A percentile compares a stretch with the other conserved stretches of the same genome.
Evolutionary conservation across 2,797 vertebrate genomes (phyloP).

Genomic region (Dermochelys coriacea): DNA sequence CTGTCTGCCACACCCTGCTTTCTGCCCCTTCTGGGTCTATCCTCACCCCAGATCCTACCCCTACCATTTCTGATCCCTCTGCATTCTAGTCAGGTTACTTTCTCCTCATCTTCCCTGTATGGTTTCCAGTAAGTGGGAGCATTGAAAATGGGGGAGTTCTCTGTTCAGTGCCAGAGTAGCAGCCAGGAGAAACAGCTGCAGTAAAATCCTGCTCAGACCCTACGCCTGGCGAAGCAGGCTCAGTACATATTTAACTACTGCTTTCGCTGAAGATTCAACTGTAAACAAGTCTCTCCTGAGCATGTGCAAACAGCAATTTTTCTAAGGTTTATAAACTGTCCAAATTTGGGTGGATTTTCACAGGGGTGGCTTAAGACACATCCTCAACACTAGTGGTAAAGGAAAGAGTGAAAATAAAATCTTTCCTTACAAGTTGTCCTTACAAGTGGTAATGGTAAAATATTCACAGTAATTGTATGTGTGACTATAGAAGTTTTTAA

Average conservation of each 20-base stretch:
- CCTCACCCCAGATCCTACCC: background rate
- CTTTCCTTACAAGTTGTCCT: too few species aligned
- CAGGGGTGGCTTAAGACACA: background rate
- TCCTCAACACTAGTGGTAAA: background rate
- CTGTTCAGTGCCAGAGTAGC: background rate
- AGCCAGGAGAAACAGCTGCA: background rate
- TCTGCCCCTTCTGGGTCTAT: background rate
- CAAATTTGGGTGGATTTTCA: background rate
- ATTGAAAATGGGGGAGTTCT: background rate
- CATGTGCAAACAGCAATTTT: background rate
- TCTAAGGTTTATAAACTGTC: background rate
- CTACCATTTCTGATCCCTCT: background rate
- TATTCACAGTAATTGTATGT: background rate
- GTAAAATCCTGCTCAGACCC: background rate
- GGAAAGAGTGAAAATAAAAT: too few species aligned
- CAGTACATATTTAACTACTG: background rate
- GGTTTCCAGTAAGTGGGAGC: background rate
- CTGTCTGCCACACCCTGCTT: background rate
- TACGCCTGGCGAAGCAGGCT: background rate
- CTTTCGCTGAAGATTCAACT: background rate
- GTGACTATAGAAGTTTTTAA: background rate
- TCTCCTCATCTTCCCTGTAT: background rate
- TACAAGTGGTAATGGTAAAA: background rate
- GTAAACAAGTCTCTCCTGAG: background rate
- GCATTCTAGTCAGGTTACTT: background rate